These are phyloP conservation scores for Drosophila nr. fundita DNA, from an alignment of 2,888 invertebrate species.

Conservation along the genomic window DNA sequence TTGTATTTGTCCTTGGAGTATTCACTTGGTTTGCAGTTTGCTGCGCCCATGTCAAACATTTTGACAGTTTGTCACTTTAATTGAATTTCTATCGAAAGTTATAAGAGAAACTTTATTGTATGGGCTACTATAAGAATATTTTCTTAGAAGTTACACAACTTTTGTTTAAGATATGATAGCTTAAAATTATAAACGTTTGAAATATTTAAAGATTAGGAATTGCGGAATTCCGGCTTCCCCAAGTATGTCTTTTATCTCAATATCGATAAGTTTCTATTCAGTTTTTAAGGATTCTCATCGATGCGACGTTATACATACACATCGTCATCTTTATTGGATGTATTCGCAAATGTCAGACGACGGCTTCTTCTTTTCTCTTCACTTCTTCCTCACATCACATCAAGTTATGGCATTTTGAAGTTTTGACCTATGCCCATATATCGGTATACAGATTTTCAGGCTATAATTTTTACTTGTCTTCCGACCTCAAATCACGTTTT, in stretches of 20 bases:
- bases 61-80: slow-evolving; percentile 78
- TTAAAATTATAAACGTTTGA: not conserved
- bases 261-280: not conserved
- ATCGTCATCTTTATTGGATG: too few species aligned
- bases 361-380: too few species aligned
- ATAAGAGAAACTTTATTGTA: slow-evolving; percentile 18
- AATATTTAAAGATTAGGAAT: not conserved
- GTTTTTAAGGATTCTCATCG: not conserved
- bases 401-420: too few species aligned
- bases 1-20: slow-evolving; percentile 53
- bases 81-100: slow-evolving; percentile 66
- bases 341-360: too few species aligned
- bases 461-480: too few species aligned
- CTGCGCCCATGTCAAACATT: slow-evolving; percentile 72
- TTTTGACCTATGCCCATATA: too few species aligned
- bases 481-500: too few species aligned
- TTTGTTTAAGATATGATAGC: slow-evolving; percentile 22
- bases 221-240: not conserved
- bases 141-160: slow-evolving; percentile 14
- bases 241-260: not conserved
- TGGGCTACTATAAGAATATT: not conserved
- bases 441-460: too few species aligned
- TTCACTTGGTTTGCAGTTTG: slow-evolving; percentile 40
- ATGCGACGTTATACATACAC: not conserved
- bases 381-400: too few species aligned